Conservation (phyloP, 2,113 vertebrate genomes). For the Trichomycterus rosablanca region DNA sequence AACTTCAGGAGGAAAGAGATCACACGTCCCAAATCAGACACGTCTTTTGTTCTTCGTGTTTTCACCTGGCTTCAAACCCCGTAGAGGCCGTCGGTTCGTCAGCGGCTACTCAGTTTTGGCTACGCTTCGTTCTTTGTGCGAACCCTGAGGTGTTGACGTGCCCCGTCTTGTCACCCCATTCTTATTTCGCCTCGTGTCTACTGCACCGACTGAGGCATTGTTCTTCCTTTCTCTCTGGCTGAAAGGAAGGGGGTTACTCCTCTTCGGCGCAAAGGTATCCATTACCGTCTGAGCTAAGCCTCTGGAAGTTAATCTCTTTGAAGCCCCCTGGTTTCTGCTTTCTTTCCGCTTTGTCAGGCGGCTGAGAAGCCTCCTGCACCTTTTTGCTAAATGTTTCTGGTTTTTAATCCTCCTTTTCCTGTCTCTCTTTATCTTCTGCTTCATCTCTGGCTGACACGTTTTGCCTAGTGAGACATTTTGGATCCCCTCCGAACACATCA, state of each 20-base stretch:
- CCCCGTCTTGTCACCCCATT: constrained; percentile 49
- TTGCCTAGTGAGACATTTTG: constrained; percentile 31
- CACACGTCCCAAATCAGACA: constrained; percentile 25
- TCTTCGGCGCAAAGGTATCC: constrained; percentile 66
- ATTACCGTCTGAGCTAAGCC: constrained; percentile 66
- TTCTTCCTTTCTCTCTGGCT: constrained; percentile 54
- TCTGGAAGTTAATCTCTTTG: constrained; percentile 68
- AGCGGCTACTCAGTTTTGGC: constrained; percentile 29
- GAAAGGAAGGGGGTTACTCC: constrained; percentile 56
- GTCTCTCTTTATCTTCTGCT: constrained; percentile 9
- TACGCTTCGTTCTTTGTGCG: constrained; percentile 49
- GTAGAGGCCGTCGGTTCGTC: constrained; percentile 17
- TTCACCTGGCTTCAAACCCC: constrained; percentile 1
- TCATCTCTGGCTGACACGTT: background rate
- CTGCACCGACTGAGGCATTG: constrained; percentile 52
- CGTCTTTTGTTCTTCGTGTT: background rate
- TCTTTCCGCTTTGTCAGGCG: constrained; percentile 7
- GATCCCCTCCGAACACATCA: constrained; percentile 7
- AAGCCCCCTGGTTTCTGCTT: constrained; percentile 42
- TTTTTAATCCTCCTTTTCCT: too few species aligned
- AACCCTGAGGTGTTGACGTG: constrained; percentile 56
- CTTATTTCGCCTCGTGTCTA: constrained; percentile 54
- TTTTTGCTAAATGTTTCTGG: too few species aligned
- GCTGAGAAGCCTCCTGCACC: background rate
- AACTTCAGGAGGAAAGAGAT: constrained; percentile 1